Percentiles rank a stretch among this genome's conserved stretches.
Conservation (phyloP, 2,888 invertebrate genomes). For the Elmis aenea region DNA sequence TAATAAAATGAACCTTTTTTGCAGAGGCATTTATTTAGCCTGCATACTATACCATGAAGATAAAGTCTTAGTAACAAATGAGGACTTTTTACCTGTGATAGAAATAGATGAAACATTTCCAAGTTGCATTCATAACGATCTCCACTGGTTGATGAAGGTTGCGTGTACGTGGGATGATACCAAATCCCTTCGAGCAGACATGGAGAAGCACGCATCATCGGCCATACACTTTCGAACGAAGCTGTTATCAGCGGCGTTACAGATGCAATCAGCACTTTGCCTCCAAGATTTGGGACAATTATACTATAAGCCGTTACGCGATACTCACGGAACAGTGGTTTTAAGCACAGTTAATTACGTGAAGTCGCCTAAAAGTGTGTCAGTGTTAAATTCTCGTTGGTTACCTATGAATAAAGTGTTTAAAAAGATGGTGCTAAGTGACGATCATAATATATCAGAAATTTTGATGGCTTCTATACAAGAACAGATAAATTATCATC, state of each 20-base stretch:
- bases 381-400: conserved; percentile 91
- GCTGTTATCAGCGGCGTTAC: conserved; percentile 84
- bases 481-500: conserved; percentile 68
- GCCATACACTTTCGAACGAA: conserved; percentile 90
- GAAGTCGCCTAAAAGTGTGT: conserved; percentile 77
- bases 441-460: conserved; percentile 73
- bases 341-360: conserved; percentile 80
- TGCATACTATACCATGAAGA: conserved; percentile 94
- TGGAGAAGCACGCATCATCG: conserved; percentile 90
- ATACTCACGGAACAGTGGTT: conserved; percentile 86
- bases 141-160: conserved; percentile 97
- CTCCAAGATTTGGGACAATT: conserved; percentile 92
- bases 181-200: conserved; percentile 82
- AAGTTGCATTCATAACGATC: conserved; percentile 84
- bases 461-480: conserved; percentile 82
- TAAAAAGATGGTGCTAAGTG: conserved; percentile 70
- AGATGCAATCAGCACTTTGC: conserved; percentile 87
- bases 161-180: conserved; percentile 97
- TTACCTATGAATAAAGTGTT: conserved; percentile 75
- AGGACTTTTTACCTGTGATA: conserved; percentile 94
- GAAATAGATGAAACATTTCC: conserved; percentile 96
- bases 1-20: conserved; percentile 30
- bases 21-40: conserved; percentile 88
- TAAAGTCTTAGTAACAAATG: conserved; percentile 91
- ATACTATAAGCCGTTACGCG: conserved; percentile 85